phyloP scores from a whole-genome alignment of 92 coral and sea anemone genomes.

The Phenganax stokvisi region DNA sequence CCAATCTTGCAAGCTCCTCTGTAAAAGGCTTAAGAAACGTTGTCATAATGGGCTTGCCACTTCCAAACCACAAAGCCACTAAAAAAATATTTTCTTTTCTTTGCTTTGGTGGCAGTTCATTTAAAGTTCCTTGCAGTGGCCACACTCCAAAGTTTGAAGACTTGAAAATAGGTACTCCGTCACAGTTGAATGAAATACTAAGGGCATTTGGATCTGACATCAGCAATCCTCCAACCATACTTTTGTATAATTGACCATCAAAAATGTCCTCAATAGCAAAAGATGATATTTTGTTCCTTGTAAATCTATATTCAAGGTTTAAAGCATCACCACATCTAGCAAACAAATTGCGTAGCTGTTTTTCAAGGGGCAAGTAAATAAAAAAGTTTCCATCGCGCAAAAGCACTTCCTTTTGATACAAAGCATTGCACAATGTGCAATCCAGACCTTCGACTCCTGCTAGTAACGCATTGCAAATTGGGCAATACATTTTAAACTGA shows the following conservation, averaged over 20 bases:
- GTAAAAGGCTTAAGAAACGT: conserved; percentile 25
- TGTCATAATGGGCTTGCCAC: conserved; percentile 17
- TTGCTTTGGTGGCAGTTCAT: conserved; percentile 22
- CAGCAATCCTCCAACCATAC: conserved; percentile 11
- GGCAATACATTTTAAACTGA: conserved; percentile 17
- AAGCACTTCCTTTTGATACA: conserved; percentile 6
- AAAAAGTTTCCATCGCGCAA: conserved; percentile 23
- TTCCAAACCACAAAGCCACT: conserved; percentile 23
- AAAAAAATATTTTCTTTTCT: conserved; percentile 19
- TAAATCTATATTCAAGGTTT: not conserved
- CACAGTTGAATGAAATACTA: conserved; percentile 9
- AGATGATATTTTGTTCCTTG: conserved; percentile 1
- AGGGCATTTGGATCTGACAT: conserved; percentile 23
- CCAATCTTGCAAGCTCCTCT: conserved; percentile 10
- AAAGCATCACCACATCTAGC: conserved; percentile 7
- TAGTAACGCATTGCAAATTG: conserved; percentile 3
- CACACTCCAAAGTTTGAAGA: conserved; percentile 19
- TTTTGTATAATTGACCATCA: conserved; percentile 20
- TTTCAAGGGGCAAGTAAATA: conserved; percentile 8
- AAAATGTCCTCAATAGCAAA: conserved; percentile 21
- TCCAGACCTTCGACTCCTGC: not conserved
- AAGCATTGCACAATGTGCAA: conserved; percentile 14
- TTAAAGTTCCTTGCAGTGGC: conserved; percentile 6
- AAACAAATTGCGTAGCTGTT: conserved; percentile 18
- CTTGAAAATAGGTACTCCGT: conserved; percentile 21